These are phyloP conservation scores for Trypoxylon attenuatum DNA, from an alignment of 2,888 invertebrate species.

Conservation along the genomic window DNA sequence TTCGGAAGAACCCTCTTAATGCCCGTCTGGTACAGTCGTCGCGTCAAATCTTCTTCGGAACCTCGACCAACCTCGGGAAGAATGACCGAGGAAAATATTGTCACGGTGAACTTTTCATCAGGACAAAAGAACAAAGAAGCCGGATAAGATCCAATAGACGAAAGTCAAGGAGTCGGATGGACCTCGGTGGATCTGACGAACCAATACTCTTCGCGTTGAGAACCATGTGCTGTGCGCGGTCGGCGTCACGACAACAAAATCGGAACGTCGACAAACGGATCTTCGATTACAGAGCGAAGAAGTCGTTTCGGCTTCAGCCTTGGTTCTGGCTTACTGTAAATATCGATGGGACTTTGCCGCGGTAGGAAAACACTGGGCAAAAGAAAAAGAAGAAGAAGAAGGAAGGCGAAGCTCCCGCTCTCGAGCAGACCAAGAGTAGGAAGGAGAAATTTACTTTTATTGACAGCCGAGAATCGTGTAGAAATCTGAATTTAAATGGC, in stretches of 20 bases:
- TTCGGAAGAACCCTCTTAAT: background rate
- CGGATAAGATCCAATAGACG: too few species aligned
- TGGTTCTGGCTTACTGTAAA: conserved; percentile 27
- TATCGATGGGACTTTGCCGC: conserved; percentile 25
- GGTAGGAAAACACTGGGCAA: background rate
- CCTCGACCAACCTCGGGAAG: too few species aligned
- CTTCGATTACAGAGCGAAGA: conserved; percentile 35
- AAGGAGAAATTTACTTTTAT: conserved; percentile 28
- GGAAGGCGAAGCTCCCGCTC: background rate
- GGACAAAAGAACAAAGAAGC: background rate
- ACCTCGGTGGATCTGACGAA: too few species aligned
- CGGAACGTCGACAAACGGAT: conserved; percentile 38
- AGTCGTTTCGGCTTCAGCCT: conserved; percentile 28
- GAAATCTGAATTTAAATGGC: conserved; percentile 37
- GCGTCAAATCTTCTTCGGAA: too few species aligned
- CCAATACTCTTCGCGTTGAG: too few species aligned
- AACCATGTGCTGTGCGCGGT: conserved; percentile 1
- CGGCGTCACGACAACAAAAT: conserved; percentile 22
- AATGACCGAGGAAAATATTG: background rate
- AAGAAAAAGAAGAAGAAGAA: background rate
- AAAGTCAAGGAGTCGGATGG: too few species aligned
- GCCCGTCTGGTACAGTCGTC: conserved; percentile 2
- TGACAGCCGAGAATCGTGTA: conserved; percentile 24
- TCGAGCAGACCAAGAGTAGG: background rate
- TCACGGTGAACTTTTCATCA: background rate